Evolutionary conservation across 2,888 invertebrate genomes (phyloP).

Genomic region (Thecocarcelia acutangulata): DNA sequence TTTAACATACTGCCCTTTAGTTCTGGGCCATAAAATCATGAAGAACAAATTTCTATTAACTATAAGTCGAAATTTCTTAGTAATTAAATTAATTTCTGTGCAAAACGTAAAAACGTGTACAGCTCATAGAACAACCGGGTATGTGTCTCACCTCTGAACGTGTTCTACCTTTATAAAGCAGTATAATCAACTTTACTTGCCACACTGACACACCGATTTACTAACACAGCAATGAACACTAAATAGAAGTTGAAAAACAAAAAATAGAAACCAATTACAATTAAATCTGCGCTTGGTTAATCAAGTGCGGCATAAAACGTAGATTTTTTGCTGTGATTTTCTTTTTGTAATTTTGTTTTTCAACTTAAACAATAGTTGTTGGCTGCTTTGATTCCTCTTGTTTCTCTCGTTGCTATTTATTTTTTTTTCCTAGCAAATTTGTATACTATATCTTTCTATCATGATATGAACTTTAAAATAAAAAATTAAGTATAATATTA

Average conservation of each 20-base stretch:
- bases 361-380: constrained; percentile 36
- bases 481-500: constrained; percentile 6
- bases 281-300: constrained; percentile 77
- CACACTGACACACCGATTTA: constrained; percentile 20
- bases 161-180: background rate
- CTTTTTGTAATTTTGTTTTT: constrained; percentile 5
- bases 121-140: background rate
- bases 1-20: no score
- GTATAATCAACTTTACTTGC: constrained; percentile 1
- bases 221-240: background rate
- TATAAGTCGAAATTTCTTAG: no score
- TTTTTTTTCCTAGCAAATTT: background rate
- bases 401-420: constrained; percentile 20
- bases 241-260: constrained; percentile 10
- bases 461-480: constrained; percentile 17
- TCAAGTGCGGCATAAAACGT: constrained; percentile 72
- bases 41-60: no score
- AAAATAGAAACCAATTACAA: constrained; percentile 72
- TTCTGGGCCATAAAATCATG: no score
- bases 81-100: no score
- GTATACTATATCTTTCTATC: constrained; percentile 7
- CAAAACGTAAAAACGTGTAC: no score
- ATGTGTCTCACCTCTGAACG: background rate
- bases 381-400: background rate
- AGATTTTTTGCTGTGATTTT: background rate